These are phyloP conservation scores for Pagrus major DNA, from an alignment of 2,113 vertebrate genomes.

Conservation along the genomic window DNA sequence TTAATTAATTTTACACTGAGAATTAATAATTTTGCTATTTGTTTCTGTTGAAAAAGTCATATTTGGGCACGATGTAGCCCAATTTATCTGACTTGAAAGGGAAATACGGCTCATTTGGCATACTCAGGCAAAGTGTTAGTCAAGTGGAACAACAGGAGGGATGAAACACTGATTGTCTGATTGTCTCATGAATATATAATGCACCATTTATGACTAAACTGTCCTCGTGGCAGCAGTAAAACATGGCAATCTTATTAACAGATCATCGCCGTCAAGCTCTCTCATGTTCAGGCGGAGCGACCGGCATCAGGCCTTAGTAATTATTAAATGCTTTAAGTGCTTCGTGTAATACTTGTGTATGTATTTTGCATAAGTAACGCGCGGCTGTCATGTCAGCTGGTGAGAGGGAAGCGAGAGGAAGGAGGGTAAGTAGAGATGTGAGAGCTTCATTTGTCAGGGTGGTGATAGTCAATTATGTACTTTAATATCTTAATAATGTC, in stretches of 20 bases:
- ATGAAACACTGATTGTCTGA: conserved; percentile 75
- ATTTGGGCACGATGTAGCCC: conserved; percentile 32
- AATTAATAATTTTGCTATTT: conserved; percentile 1
- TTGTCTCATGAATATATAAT: conserved; percentile 81
- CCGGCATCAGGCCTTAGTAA: conserved; percentile 77
- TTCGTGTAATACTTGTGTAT: conserved; percentile 80
- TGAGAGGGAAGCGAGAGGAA: conserved; percentile 23
- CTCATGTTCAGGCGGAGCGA: conserved; percentile 66
- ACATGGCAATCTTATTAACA: conserved; percentile 80
- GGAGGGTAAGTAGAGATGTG: conserved; percentile 37
- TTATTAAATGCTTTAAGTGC: conserved; percentile 86
- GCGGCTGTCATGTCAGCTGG: conserved; percentile 65
- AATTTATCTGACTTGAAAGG: conserved; percentile 56
- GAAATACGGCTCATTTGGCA: conserved; percentile 54
- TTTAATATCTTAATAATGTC: conserved; percentile 77
- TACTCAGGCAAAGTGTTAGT: conserved; percentile 59
- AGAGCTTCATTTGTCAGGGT: conserved; percentile 47
- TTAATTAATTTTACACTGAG: neutral
- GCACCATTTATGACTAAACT: conserved; percentile 77
- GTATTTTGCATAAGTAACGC: conserved; percentile 84
- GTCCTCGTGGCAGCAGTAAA: conserved; percentile 68
- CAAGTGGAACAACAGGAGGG: conserved; percentile 66
- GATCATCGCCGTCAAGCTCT: conserved; percentile 70
- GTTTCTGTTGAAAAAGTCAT: conserved; percentile 15
- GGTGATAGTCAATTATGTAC: conserved; percentile 64